phyloP scores from a whole-genome alignment of 2,797 vertebrate genomes.

The Phaenicophaeus curvirostris region DNA sequence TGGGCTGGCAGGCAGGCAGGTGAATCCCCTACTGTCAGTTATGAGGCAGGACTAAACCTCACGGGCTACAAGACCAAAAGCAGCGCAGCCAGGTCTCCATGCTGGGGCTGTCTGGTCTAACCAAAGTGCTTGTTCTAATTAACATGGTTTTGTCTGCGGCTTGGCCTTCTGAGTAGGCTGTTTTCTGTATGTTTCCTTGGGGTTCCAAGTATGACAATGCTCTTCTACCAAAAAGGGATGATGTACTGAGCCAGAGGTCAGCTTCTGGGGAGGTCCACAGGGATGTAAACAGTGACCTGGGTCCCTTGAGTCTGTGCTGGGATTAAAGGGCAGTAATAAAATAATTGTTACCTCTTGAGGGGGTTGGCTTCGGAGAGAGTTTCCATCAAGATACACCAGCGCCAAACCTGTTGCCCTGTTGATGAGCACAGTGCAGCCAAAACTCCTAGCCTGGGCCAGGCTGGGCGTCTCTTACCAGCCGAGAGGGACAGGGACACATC shows the following conservation, averaged over 20 bases:
- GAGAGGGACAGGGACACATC: background rate
- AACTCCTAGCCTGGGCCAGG: background rate
- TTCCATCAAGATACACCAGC: background rate
- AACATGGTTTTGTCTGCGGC: background rate
- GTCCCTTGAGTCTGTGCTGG: background rate
- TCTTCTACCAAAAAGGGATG: background rate
- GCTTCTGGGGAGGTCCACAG: background rate
- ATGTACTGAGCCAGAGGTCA: background rate
- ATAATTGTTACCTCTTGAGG: background rate
- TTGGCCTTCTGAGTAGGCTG: background rate
- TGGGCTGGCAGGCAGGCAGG: background rate
- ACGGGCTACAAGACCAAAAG: background rate
- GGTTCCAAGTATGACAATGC: background rate
- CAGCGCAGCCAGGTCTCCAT: background rate
- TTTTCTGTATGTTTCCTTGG: background rate
- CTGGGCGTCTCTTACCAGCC: background rate
- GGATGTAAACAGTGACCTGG: background rate
- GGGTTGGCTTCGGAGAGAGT: background rate
- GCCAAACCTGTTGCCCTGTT: background rate
- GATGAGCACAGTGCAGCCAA: background rate
- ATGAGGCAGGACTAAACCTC: background rate
- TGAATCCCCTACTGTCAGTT: background rate
- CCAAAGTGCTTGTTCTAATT: background rate
- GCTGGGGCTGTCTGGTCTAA: background rate
- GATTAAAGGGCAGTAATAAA: background rate